Conservation (phyloP, 1,140 invertebrate species). For the Sycophaga agraensis region DNA sequence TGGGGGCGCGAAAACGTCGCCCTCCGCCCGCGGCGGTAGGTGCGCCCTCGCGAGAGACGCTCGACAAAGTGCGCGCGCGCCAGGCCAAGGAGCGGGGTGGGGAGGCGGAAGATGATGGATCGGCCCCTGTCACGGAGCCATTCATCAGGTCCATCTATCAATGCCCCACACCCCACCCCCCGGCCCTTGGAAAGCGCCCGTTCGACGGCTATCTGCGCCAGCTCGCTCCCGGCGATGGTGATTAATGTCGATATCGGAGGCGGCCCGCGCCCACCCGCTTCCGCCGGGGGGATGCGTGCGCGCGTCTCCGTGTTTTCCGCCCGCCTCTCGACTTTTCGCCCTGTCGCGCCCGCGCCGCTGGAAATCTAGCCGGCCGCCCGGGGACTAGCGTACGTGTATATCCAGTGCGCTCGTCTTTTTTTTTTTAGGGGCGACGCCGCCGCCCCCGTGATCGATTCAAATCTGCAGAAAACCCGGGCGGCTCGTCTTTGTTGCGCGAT, state of each 20-base stretch:
- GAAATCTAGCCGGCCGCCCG: too few relatives aligned
- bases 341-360: too few relatives aligned
- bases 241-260: constrained; percentile 56
- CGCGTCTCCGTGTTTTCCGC: background rate
- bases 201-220: constrained; percentile 55
- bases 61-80: too few relatives aligned
- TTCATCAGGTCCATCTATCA: constrained; percentile 59
- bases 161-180: too few relatives aligned
- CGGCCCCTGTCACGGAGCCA: constrained; percentile 53
- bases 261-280: background rate
- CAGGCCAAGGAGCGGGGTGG: background rate
- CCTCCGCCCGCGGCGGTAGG: constrained; percentile 32
- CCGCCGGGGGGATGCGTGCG: background rate
- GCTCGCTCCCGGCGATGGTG: constrained; percentile 43
- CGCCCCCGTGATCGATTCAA: too few relatives aligned
- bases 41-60: background rate
- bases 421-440: too few relatives aligned
- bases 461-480: too few relatives aligned
- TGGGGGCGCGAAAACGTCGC: constrained; percentile 52
- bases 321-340: too few relatives aligned
- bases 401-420: too few relatives aligned
- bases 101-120: constrained; percentile 51
- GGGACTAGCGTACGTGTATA: too few relatives aligned
- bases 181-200: constrained; percentile 11
- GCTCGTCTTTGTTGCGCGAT: too few relatives aligned